Base-by-base conservation (phyloP, 1,140 invertebrate genomes). In the Monomorium pharaonis region DNA sequence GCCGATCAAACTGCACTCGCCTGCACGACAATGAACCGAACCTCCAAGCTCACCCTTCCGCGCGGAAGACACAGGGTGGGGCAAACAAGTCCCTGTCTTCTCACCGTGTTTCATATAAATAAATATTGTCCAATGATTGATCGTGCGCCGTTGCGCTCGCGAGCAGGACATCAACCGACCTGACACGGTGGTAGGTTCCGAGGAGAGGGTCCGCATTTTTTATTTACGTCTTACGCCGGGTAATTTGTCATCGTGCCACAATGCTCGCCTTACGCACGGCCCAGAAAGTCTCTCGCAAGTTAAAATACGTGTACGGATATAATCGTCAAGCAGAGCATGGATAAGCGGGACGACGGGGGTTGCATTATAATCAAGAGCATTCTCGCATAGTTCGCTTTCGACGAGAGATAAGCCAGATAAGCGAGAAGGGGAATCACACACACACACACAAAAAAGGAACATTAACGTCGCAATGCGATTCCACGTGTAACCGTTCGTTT, bases 121-220 rank as follows among this genome's bases (percentile, higher is more conserved):
- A 93, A 93, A 93, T 93, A 93, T 92, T 87, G 87, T 69, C 74
- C 47, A 87, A 90, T 92, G 92, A 92, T 93, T 93, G 92, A 93
- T 93, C 89, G 90, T 81, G 75, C 49, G 83, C 86, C 87, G 86
- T 85, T 88, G 69, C 69, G 75, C 84, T 72, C 56, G 56, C 69
- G 67, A 84, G 67, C 76, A 88, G 86, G 70, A 90, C 91, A 92
- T 91, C 88, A 90, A 86, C 54, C 67, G 65, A 54, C 72, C 62
- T 85, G 88, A 83, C 84, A 84, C 77, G 65, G 7, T 24, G 75
- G 67, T 51, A 49, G 63, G 75, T 78, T 21, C 67, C 80, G 56
- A 87, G 56, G 62, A 85, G 62, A 85, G 87, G 87, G 67, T 85
- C 63, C 67, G 58, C 37, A 84, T 83, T 84, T 91, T 91, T 91